Conservation (phyloP, 2,888 invertebrate species). For the Laothoe populi region DNA sequence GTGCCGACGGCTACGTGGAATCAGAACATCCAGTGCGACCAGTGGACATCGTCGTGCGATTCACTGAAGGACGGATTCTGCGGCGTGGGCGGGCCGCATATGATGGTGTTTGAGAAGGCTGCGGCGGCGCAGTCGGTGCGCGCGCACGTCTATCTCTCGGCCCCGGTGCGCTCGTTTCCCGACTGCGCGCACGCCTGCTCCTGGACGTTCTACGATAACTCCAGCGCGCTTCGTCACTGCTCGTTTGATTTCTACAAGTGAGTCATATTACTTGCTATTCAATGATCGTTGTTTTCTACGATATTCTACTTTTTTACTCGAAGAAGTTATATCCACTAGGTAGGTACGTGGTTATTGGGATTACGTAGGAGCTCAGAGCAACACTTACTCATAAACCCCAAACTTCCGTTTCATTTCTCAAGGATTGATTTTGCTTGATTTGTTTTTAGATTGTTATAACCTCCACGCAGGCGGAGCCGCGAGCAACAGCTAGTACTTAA, state of each 20-base stretch:
- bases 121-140: conserved; percentile 32
- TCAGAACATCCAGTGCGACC: conserved; percentile 14
- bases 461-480: too few relatives aligned
- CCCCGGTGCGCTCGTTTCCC: conserved; percentile 7
- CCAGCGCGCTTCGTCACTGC: not conserved
- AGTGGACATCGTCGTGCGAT: conserved; percentile 20
- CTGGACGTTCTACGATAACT: not conserved
- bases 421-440: too few relatives aligned
- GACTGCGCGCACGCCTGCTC: not conserved
- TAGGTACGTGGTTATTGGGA: too few relatives aligned
- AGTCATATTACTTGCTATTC: not conserved
- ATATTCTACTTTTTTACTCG: too few relatives aligned
- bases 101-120: conserved; percentile 24
- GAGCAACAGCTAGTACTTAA: too few relatives aligned
- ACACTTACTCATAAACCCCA: too few relatives aligned
- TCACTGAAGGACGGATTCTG: conserved; percentile 12
- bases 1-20: conserved; percentile 28
- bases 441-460: too few relatives aligned
- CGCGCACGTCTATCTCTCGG: conserved; percentile 28
- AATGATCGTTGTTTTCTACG: too few relatives aligned
- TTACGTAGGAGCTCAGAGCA: too few relatives aligned
- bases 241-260: not conserved
- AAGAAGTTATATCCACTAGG: too few relatives aligned
- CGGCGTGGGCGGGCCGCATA: conserved; percentile 4
- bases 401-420: too few relatives aligned